Base-by-base conservation (phyloP, 2,797 vertebrate species). In the Anguilla anguilla region DNA sequence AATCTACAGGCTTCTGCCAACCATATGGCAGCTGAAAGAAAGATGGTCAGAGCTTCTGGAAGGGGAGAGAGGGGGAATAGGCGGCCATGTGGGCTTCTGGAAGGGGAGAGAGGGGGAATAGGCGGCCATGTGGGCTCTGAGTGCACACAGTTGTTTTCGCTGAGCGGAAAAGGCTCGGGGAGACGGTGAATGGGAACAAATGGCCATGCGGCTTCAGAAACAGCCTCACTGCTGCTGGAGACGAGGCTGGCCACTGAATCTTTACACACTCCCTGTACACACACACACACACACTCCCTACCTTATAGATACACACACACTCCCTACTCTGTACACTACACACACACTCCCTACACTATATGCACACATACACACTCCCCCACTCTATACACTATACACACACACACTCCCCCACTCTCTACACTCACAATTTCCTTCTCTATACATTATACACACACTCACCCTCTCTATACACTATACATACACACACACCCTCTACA, bases 141-240 rank as follows among this genome's bases (percentile, higher is more conserved):
- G 96, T 96, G 95, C 95, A 97, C 95, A 95, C 96, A 95, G 97
- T 97, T 97, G 96, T 96, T 97, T 95, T 96, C 96, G 96, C 95
- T 96, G 69, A n/a, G 94, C 95, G 94, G 95, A 96, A 96, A 96
- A 96, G 97, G 97, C 98, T 98, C 96, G 97, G 97, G 98, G 97
- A 98, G 97, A 97, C 98, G 96, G 97, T 97, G 97, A 97, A 96
- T 98, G 96, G 96, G 97, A 98, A 99, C 98, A 98, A 98, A 98
- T 98, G 98, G 97, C 97, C 91, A 92, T 87, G 91, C 93, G 91
- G 94, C 93, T 95, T 96, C 95, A 94, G 95, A 96, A 98, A 98
- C 98, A 98, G 98, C 97, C 98, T 97, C 96, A 96, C 97, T 95
- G 95, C 97, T 97, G 98, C 97, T 95, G 95, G 95, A 97, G 98